Evolutionary conservation across 2,888 invertebrate genomes (phyloP), one percentile per base, ranked within the genome.

Genomic region (Hecatera dysodea): DNA sequence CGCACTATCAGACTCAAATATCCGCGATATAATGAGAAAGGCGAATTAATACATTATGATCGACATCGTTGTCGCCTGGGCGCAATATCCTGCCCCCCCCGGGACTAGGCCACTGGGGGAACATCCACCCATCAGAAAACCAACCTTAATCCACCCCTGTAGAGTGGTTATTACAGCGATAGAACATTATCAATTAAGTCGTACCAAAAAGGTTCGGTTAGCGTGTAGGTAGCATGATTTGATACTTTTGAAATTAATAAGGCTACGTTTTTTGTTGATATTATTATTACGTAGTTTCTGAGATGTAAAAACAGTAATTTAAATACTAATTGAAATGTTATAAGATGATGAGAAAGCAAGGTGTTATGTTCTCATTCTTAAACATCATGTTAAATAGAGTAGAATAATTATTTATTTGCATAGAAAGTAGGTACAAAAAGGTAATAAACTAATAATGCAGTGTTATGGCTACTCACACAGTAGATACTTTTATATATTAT

Each of bases 81-180:
- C 64, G 87, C 81, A 90, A 90, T 90, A 89, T 90, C 90, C 90
- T 81, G 67, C 69, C 76, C 36, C 76, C 36, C 44, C 59, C 42
- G 72, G 81, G 83, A 81, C 67, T 84, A 68, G 84, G 84, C 62
- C 83, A 84, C 73, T 85, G 42, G 73, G 85, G 74, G 22, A 71
- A 50, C 62, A 22, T 15, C 22, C 44, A 27, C 55, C 27, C 70
- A 68, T 27, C 22, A 24, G 24, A 85, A 61, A 53, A 52, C 22
- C 56, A 44, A 75, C 72, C 78, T 62, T 75, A 17, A 1, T 11
- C 2, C 0, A 9, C 3, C 6, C 0, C 0, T 9, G 4, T 61
- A 75, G 29, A 59, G 65, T 59, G 9, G 3, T 9, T n/a, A 36
- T 70, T 59, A 0, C 1, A 57, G 1, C 50, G 39, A 1, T 4